These are phyloP conservation scores for Nematopogon swammerdamellus DNA, from an alignment of 2,888 invertebrate species.

Conservation along the genomic window DNA sequence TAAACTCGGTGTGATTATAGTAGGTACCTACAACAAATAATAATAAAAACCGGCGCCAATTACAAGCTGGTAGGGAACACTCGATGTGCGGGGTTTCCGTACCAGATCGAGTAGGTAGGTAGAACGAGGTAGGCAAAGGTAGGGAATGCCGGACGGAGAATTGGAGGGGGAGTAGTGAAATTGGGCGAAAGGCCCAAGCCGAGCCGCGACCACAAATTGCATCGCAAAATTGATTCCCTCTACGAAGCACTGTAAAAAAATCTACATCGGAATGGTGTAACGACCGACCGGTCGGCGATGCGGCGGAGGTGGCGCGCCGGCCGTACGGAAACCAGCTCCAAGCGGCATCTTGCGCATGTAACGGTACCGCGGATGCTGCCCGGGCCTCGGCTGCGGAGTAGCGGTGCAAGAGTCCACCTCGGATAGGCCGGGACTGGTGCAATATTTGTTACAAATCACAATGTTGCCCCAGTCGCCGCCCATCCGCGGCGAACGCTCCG, in stretches of 20 bases:
- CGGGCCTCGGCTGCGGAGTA: constrained; percentile 46
- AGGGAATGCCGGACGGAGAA: no score
- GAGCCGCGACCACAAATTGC: not conserved
- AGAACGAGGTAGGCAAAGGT: no score
- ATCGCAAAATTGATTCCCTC: not conserved
- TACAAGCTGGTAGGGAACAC: no score
- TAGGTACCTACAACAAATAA: no score
- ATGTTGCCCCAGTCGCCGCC: constrained; percentile 55
- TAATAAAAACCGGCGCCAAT: no score
- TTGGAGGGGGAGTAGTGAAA: not conserved
- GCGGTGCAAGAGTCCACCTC: constrained; percentile 27
- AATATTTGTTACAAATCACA: constrained; percentile 46
- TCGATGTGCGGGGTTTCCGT: no score
- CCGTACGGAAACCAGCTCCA: not conserved
- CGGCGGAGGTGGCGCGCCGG: constrained; percentile 29
- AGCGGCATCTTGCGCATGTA: no score
- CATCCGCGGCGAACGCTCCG: constrained; percentile 33
- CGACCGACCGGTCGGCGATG: constrained; percentile 22
- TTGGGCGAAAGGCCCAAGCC: not conserved
- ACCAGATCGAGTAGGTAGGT: no score
- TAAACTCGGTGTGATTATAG: no score
- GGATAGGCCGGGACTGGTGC: constrained; percentile 60
- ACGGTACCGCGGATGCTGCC: constrained; percentile 14
- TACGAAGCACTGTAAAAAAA: not conserved
- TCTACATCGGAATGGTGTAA: not conserved